Conservation (phyloP, 2,888 invertebrate genomes). For the Endotricha flammealis region DNA sequence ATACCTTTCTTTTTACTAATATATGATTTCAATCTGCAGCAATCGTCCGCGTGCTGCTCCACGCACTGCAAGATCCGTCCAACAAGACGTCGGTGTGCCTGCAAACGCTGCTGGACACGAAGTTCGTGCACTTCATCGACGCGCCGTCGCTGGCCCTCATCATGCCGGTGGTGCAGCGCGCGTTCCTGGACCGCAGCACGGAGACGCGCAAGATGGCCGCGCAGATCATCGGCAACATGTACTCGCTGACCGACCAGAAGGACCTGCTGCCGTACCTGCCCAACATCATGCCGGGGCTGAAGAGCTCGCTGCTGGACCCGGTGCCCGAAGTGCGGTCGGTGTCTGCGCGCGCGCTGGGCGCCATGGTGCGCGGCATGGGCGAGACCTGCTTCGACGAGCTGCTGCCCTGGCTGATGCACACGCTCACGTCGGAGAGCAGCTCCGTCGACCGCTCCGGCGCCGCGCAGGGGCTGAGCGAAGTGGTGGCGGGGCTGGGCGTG, state of each 20-base stretch:
- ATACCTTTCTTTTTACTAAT: no score
- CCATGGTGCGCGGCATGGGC: slow-evolving; percentile 98
- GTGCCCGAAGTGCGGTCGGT: slow-evolving; percentile 98
- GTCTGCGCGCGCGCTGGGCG: slow-evolving; percentile 96
- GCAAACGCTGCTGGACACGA: slow-evolving; percentile 95
- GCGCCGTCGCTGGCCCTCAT: slow-evolving; percentile 98
- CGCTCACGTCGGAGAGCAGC: slow-evolving; percentile 95
- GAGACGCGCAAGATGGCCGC: slow-evolving; percentile 99
- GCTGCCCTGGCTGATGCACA: slow-evolving; percentile 99
- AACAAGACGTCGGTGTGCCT: slow-evolving; percentile 95
- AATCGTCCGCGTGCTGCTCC: slow-evolving; percentile 90
- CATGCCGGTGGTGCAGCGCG: slow-evolving; percentile 99
- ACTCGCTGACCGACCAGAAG: slow-evolving; percentile 98
- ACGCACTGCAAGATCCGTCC: slow-evolving; percentile 97
- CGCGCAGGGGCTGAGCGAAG: slow-evolving; percentile 97
- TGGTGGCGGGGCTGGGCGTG: slow-evolving; percentile 96
- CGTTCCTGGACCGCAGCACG: slow-evolving; percentile 97
- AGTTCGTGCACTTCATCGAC: slow-evolving; percentile 99
- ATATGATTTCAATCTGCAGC: slow-evolving; percentile 79
- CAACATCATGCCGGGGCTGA: slow-evolving; percentile 96
- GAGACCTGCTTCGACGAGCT: slow-evolving; percentile 97
- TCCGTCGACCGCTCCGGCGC: slow-evolving; percentile 98
- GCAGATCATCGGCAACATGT: slow-evolving; percentile 99
- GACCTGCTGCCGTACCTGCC: slow-evolving; percentile 97
- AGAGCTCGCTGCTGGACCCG: slow-evolving; percentile 96